A percentile compares a stretch with the other conserved stretches of the same genome.
These are phyloP conservation scores for Drosophila mulleri DNA, from an alignment of 2,888 invertebrate species.

Conservation along the genomic window DNA sequence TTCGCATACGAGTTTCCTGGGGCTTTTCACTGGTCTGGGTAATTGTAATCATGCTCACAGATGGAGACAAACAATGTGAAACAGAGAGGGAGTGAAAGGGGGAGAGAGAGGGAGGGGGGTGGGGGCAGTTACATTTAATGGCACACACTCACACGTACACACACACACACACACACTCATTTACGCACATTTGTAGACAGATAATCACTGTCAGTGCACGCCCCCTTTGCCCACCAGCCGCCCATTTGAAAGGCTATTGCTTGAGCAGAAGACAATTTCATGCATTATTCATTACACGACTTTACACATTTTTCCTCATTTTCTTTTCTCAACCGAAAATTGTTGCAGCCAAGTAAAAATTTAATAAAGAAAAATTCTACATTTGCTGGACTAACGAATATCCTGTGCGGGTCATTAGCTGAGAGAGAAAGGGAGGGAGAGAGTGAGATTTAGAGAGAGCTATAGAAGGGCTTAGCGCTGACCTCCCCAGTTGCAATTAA, in stretches of 20 bases:
- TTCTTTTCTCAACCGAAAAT: constrained; percentile 47
- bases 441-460: not conserved
- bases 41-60: constrained; percentile 47
- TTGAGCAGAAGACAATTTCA: constrained; percentile 66
- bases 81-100: constrained; percentile 20
- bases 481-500: constrained; percentile 44
- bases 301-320: constrained; percentile 75
- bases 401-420: constrained; percentile 60
- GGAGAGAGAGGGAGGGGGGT: not conserved
- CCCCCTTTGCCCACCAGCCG: not conserved
- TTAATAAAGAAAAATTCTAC: constrained; percentile 73
- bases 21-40: constrained; percentile 46
- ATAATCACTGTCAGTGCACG: constrained; percentile 64
- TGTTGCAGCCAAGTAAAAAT: constrained; percentile 60
- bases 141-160: constrained; percentile 51
- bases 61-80: constrained; percentile 16
- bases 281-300: constrained; percentile 82
- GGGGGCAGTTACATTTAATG: constrained; percentile 41
- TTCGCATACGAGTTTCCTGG: not conserved
- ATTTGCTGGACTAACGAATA: constrained; percentile 66
- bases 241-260: constrained; percentile 54
- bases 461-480: constrained; percentile 43
- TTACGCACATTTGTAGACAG: constrained; percentile 53
- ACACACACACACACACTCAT: constrained; percentile 20
- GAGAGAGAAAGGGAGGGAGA: too few relatives aligned